These are phyloP conservation scores for Psittacula cyanocephala DNA, from an alignment of 2,113 vertebrate species.

Conservation along the genomic window DNA sequence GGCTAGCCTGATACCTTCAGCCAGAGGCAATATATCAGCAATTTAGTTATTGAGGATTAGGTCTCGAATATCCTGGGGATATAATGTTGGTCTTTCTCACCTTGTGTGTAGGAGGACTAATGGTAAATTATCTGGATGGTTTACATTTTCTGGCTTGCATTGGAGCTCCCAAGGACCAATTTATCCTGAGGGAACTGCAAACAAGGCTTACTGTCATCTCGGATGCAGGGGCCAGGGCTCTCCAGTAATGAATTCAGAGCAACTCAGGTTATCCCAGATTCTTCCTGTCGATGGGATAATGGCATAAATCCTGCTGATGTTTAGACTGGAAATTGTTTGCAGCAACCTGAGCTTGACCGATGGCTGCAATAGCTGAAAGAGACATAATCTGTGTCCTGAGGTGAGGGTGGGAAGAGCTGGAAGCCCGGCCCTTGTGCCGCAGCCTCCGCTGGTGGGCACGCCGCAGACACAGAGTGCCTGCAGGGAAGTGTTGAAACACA, in stretches of 20 bases:
- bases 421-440: not conserved
- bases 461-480: not conserved
- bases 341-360: slow-evolving; percentile 52
- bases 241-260: slow-evolving; percentile 31
- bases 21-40: slow-evolving; percentile 64
- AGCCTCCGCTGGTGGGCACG: not conserved
- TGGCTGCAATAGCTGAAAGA: not conserved
- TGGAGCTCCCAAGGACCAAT: slow-evolving; percentile 57
- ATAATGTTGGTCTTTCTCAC: slow-evolving; percentile 49
- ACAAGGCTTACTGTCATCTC: slow-evolving; percentile 61
- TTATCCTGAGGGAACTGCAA: slow-evolving; percentile 69
- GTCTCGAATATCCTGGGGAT: slow-evolving; percentile 32
- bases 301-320: slow-evolving; percentile 56
- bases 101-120: slow-evolving; percentile 58
- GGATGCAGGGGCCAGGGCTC: not conserved
- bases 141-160: slow-evolving; percentile 73
- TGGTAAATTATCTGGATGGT: slow-evolving; percentile 67
- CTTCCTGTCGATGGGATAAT: slow-evolving; percentile 55
- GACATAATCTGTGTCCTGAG: not conserved
- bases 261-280: slow-evolving; percentile 41
- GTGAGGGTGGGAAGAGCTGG: slow-evolving; percentile 2
- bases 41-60: slow-evolving; percentile 54
- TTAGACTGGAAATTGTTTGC: slow-evolving; percentile 59
- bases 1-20: not conserved
- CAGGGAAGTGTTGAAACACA: not conserved